phyloP scores from a whole-genome alignment of 2,113 vertebrate species.

The Pavo muticus region DNA sequence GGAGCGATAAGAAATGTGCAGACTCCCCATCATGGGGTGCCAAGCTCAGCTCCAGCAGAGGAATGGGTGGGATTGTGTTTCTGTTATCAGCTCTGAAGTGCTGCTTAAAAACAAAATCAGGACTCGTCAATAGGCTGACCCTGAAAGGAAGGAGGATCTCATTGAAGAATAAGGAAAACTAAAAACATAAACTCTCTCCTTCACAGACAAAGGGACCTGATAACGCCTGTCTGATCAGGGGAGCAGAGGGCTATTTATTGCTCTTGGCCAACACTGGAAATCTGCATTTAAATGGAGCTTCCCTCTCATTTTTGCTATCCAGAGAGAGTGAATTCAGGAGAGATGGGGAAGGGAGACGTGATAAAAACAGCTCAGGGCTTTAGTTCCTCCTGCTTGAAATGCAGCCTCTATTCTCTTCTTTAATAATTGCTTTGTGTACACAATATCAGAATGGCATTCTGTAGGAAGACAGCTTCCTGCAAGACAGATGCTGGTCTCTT shows the following conservation, averaged over 20 bases:
- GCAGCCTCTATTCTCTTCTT: constrained; percentile 28
- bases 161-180: neutral
- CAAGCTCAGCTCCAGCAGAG: constrained; percentile 17
- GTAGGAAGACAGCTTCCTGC: neutral
- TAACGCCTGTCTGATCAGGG: constrained; percentile 31
- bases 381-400: constrained; percentile 22
- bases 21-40: constrained; percentile 41
- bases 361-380: constrained; percentile 34
- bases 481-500: neutral
- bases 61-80: constrained; percentile 22
- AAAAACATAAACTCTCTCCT: constrained; percentile 3
- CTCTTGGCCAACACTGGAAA: constrained; percentile 47
- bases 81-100: constrained; percentile 26
- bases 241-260: constrained; percentile 34
- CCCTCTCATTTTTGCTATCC: neutral
- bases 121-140: neutral
- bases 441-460: neutral
- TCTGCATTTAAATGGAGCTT: constrained; percentile 68
- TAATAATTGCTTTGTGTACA: constrained; percentile 40
- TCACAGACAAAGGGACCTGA: constrained; percentile 6
- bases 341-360: neutral
- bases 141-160: constrained; percentile 25
- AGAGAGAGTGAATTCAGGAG: constrained; percentile 19
- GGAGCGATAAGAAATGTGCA: constrained; percentile 38
- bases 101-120: constrained; percentile 53